A percentile compares a stretch with the other conserved stretches of the same genome.
These are phyloP conservation scores for Piprites chloris DNA, from an alignment of 2,113 vertebrate genomes.

Conservation along the genomic window DNA sequence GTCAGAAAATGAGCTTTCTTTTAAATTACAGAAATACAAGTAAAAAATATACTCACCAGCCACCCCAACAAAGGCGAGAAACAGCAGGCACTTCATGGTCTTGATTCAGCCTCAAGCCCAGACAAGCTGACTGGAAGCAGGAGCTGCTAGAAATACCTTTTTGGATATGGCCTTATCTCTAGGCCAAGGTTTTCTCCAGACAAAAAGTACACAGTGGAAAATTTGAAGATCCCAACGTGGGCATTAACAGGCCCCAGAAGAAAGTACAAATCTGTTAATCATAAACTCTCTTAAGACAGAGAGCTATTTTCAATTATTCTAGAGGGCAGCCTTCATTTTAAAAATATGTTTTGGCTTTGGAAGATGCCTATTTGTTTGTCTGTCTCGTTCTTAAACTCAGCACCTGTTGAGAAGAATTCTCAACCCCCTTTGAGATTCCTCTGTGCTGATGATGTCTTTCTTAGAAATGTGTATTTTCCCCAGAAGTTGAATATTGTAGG, in stretches of 20 bases:
- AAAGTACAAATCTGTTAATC: background rate
- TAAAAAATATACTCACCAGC: background rate
- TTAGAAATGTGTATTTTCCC: background rate
- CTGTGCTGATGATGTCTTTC: background rate
- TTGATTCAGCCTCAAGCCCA: background rate
- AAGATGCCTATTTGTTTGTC: background rate
- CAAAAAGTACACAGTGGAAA: slow-evolving; percentile 22
- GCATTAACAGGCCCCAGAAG: background rate
- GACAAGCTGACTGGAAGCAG: background rate
- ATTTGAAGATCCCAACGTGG: background rate
- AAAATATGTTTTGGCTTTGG: background rate
- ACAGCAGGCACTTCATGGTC: slow-evolving; percentile 27
- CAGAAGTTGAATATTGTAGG: fast-evolving
- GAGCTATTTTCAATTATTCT: background rate
- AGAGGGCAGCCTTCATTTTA: background rate
- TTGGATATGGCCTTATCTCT: background rate
- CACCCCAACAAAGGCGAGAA: background rate
- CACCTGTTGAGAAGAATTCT: background rate
- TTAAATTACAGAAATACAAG: background rate
- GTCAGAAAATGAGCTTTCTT: background rate
- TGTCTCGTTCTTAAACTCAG: background rate
- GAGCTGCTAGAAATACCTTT: background rate
- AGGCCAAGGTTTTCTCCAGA: slow-evolving; percentile 10
- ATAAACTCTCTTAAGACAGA: background rate
- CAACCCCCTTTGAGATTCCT: background rate